These are phyloP conservation scores for Heloderma charlesbogerti DNA, from an alignment of 2,113 vertebrate genomes.

Conservation along the genomic window DNA sequence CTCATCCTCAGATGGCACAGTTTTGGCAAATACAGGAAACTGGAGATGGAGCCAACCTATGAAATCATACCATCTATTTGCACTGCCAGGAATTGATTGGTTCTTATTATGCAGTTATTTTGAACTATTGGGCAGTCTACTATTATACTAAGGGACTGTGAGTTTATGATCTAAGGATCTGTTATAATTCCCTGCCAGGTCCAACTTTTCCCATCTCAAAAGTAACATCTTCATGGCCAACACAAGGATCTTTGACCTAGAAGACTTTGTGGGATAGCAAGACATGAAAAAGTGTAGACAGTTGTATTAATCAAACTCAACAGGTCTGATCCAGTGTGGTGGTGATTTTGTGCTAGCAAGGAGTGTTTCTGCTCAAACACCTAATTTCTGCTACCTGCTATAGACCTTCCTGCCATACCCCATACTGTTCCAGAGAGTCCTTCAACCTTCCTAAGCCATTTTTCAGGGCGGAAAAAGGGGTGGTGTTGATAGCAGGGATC, in stretches of 20 bases:
- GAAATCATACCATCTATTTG: background rate
- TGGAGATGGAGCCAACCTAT: slow-evolving; percentile 29
- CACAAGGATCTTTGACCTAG: background rate
- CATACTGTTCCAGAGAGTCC: no score
- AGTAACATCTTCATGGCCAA: background rate
- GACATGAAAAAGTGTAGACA: background rate
- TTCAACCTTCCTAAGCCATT: background rate
- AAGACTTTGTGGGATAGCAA: background rate
- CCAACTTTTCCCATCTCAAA: background rate
- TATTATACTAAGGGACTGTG: background rate
- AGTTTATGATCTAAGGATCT: background rate
- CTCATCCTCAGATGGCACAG: slow-evolving; percentile 27
- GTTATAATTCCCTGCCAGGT: background rate
- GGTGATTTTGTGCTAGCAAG: background rate
- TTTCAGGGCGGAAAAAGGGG: background rate
- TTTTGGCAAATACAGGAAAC: slow-evolving; percentile 26
- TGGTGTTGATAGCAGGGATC: background rate
- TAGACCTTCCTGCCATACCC: background rate
- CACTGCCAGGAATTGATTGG: background rate
- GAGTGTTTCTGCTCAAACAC: background rate
- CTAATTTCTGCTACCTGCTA: no score
- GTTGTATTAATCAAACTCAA: background rate
- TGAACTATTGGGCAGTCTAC: background rate
- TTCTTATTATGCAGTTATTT: background rate
- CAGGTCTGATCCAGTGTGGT: background rate